phyloP scores from a whole-genome alignment of 2,797 vertebrate species.

The Muscicapa comitata region DNA sequence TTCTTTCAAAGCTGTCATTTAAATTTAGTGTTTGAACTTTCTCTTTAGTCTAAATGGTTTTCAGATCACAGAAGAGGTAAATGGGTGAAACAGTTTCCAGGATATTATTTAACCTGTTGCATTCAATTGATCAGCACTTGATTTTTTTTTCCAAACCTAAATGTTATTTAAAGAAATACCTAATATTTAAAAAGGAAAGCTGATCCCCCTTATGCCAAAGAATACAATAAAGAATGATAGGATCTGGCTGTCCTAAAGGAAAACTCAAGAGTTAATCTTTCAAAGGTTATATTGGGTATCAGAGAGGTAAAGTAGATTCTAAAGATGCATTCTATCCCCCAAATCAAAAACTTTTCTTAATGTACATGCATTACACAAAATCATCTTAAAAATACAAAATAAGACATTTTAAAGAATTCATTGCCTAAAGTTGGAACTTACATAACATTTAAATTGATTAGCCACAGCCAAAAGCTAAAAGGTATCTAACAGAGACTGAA shows the following conservation, averaged over 20 bases:
- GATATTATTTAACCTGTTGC: neutral
- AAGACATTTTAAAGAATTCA: neutral
- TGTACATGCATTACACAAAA: neutral
- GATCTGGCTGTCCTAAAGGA: neutral
- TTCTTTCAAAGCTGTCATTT: neutral
- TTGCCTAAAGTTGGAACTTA: neutral
- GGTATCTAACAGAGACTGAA: neutral
- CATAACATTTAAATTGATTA: conserved; percentile 1
- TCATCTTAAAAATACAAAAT: conserved; percentile 26
- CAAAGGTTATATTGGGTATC: neutral
- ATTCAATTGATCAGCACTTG: neutral
- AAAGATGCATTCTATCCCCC: neutral
- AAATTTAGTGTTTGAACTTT: neutral
- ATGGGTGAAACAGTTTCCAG: neutral
- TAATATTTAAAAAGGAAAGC: neutral
- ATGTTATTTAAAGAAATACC: neutral
- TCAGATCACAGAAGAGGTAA: neutral
- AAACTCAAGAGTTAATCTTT: neutral
- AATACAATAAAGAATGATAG: neutral
- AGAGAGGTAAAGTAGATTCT: neutral
- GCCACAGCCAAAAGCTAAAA: conserved; percentile 6
- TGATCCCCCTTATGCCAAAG: neutral
- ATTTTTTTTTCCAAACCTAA: neutral
- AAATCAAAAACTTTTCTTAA: neutral
- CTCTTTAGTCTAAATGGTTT: neutral